These are phyloP conservation scores for Smittia aterrima DNA, from an alignment of 2,888 invertebrate species.

Conservation along the genomic window DNA sequence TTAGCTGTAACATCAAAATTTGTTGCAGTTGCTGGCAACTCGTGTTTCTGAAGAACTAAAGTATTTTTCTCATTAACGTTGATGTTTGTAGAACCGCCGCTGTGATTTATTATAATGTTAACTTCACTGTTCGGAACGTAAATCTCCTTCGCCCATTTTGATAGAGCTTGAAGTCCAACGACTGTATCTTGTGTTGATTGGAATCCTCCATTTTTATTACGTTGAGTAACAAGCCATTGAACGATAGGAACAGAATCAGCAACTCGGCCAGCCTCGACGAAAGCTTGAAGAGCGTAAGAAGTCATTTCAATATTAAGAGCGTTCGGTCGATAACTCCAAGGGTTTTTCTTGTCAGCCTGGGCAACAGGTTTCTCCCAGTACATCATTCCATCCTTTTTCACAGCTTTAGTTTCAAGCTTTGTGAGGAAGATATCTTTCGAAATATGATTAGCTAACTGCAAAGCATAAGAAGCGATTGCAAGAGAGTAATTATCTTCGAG, in stretches of 20 bases:
- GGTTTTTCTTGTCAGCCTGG: slow-evolving; percentile 57
- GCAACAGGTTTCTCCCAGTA: slow-evolving; percentile 75
- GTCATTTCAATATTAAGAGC: slow-evolving; percentile 75
- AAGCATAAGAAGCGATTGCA: slow-evolving; percentile 73
- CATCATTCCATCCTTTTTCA: slow-evolving; percentile 65
- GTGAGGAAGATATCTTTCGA: slow-evolving; percentile 58
- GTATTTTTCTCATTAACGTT: slow-evolving; percentile 74
- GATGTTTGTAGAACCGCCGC: too few relatives aligned
- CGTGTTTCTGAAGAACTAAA: slow-evolving; percentile 76
- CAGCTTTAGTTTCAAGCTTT: slow-evolving; percentile 57
- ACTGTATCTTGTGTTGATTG: slow-evolving; percentile 70
- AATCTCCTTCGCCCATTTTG: slow-evolving; percentile 63
- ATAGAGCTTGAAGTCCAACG: slow-evolving; percentile 67
- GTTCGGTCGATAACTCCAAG: too few relatives aligned
- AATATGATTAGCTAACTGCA: slow-evolving; percentile 74
- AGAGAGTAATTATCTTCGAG: slow-evolving; percentile 70
- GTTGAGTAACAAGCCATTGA: slow-evolving; percentile 65
- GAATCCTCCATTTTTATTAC: slow-evolving; percentile 63
- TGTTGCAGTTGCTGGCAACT: slow-evolving; percentile 56
- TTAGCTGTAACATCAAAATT: slow-evolving; percentile 71
- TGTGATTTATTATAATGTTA: too few relatives aligned
- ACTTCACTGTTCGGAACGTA: slow-evolving; percentile 52
- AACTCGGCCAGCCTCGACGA: slow-evolving; percentile 51
- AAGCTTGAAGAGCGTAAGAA: slow-evolving; percentile 75
- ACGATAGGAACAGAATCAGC: slow-evolving; percentile 54